Evolutionary conservation across 2,113 vertebrate species (phyloP), one percentile per base, ranked within the genome.

Genomic region (Corythaeola cristata): DNA sequence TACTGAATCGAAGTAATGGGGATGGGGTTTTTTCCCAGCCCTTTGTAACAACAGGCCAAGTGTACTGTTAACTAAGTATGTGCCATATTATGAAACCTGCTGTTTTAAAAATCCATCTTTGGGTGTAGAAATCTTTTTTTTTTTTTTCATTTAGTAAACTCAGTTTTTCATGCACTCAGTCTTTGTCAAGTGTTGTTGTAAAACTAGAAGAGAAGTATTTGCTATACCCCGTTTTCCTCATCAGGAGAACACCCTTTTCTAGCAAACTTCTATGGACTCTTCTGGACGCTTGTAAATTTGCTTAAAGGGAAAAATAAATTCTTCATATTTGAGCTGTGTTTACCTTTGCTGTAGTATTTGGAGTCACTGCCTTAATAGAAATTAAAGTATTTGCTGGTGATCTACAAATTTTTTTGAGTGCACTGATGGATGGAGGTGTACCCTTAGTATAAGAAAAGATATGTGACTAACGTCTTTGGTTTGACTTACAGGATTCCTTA

Each of bases 381-480:
- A 58, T 33, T 7, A 27, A 82, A 33, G 21, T 52, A 20, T 59
- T 78, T 84, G 35, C 50, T 55, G 67, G 41, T 59, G 37, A 12
- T 35, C 18, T 28, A 23, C 30, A 62, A 24, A 17, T 19, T 27
- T 8, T 59, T 64, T 37, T 44, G 26, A 37, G 13, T 1, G 0
- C 26, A 5, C 32, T 24, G 60, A 19, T 24, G 33, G 20, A 26
- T 47, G 22, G 60, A 68, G 33, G 6, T 2, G 0, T 50, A 24
- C 37, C 66, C 37, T 55, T 24, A 37, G 8, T 35, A 4, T 23
- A 39, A 89, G 30, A 14, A 59, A 58, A 72, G n/a, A 27, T 18
- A n/a, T 1, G 1, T 23, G 37, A 35, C 56, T 69, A 30, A 22
- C 10, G 5, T 21, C 49, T 64, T 39, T 1, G 2, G 9, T 35